Base-by-base conservation (phyloP, 2,888 invertebrate species). In the Eurytoma californica region DNA sequence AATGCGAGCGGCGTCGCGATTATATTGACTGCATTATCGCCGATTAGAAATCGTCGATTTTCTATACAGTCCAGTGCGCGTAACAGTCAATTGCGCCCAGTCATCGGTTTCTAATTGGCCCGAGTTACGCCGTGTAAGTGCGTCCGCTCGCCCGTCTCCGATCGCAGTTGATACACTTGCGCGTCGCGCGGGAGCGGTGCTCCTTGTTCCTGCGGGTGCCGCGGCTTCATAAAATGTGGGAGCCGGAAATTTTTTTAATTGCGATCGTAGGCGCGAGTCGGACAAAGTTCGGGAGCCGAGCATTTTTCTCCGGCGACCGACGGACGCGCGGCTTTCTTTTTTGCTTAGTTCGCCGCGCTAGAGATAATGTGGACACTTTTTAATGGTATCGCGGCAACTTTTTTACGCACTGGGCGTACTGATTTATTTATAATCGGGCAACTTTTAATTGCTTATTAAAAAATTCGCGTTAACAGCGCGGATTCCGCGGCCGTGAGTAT, bases 361-460 rank as follows among this genome's bases (percentile, higher is more conserved):
- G 39, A 39, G 72, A 63, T 63, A 65, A 78, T 67, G 24, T 39
- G 51, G 39, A 53, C n/a, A 63, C 55, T 73, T 78, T 78, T 78
- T 72, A 9, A 57, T 61, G 28, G 14, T 30, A 24, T 66, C 14
- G 30, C 18, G 63, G 14, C n/a, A 51, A 57, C 61, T 63, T 65
- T 75, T 68, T 61, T n/a, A 51, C 47, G 51, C 49, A 24, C 18
- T 39, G 53, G 60, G 55, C n/a, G 28, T 47, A 18, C 30, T 58
- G 65, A 73, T 73, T 74, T 74, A 74, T 77, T 39, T 39, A 39
- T 80, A 80, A 70, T 58, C 77, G 55, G 61, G 47, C 70, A 74
- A 74, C 55, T 77, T 80, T 80, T 77, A 74, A 80, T 80, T 74
- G 70, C 77, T 80, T 77, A 80, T 80, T 77, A 74, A 74, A 76